Evolutionary conservation across 2,888 invertebrate genomes (phyloP), one percentile per base, ranked within the genome.

Genomic region (Exocentrus adspersus): DNA sequence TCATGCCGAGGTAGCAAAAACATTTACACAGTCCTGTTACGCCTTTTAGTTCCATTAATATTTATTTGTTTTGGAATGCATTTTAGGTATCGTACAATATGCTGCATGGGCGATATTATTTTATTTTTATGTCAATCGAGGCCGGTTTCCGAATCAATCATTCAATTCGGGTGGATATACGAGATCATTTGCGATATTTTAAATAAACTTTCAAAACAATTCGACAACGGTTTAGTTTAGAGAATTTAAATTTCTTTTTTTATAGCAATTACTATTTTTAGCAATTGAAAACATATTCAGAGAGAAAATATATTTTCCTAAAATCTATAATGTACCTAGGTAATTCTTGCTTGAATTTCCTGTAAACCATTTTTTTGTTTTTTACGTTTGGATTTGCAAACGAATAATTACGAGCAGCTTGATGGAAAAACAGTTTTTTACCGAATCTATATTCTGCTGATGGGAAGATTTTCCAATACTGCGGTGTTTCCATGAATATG

Each of bases 11-110:
- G 45, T 2, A 10, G 45, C 12, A 12, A 48, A 48, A 28, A 48
- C 28, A 48, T 48, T 19, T n/a, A 10, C 10, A 2, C 28, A n/a
- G 7, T 12, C 28, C 3, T 28, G 28, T 48, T 48, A 16, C 28
- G 14, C 48, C 1, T 48, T 28, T 48, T 12, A 37, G 9, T 48
- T 28, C n/a, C 48, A 48, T 48, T 48, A 48, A 24, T 28, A 48
- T 48, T 28, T 28, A 48, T 14, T 12, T 14, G 20, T 48, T 48
- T 16, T 28, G 28, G 17, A 16, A 28, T 30, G 2, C 2, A 12
- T 37, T 37, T 37, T 37, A 5, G 12, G 37, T 37, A 12, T 14
- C n/a, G 14, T 12, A 12, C n/a, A 37, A 37, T 12, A 37, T 37
- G 37, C 37, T 37, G 37, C 37, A 37, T 30, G 37, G 12, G 1